These are phyloP conservation scores for Hephaestus fuliginosus DNA, from an alignment of 2,797 vertebrate species.

Conservation along the genomic window DNA sequence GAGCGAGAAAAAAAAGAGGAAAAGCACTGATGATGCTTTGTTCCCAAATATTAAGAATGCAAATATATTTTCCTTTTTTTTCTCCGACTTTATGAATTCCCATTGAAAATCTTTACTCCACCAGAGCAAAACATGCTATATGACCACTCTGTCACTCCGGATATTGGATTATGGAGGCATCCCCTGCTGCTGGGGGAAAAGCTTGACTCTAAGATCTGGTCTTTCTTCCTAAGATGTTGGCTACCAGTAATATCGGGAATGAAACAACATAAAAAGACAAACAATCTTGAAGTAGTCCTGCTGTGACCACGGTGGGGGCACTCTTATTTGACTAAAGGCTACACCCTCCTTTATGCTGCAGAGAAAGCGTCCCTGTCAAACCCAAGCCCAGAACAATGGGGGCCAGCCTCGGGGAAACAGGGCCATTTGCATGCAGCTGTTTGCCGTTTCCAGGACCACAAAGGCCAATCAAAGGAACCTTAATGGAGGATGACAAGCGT, in stretches of 20 bases:
- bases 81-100: slow-evolving; percentile 53
- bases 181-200: slow-evolving; percentile 80
- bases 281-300: slow-evolving; percentile 86
- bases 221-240: slow-evolving; percentile 86
- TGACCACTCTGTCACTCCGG: slow-evolving; percentile 68
- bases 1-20: slow-evolving; percentile 28
- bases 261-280: slow-evolving; percentile 88
- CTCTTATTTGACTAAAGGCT: slow-evolving; percentile 90
- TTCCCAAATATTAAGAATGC: slow-evolving; percentile 61
- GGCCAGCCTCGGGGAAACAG: slow-evolving; percentile 88
- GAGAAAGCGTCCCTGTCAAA: slow-evolving; percentile 93
- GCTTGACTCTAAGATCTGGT: slow-evolving; percentile 87
- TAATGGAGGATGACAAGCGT: slow-evolving; percentile 93
- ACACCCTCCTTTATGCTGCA: slow-evolving; percentile 86
- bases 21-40: slow-evolving; percentile 55
- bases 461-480: slow-evolving; percentile 92
- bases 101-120: slow-evolving; percentile 73
- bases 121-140: slow-evolving; percentile 72
- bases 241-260: slow-evolving; percentile 85
- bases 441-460: slow-evolving; percentile 95
- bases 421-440: slow-evolving; percentile 97
- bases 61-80: slow-evolving; percentile 51
- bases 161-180: slow-evolving; percentile 85
- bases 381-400: slow-evolving; percentile 91
- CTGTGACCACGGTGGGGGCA: slow-evolving; percentile 88